A percentile compares a stretch with the other conserved stretches of the same genome.
phyloP scores from a whole-genome alignment of 1,140 invertebrate genomes.

The Apocrypta bakeri region DNA sequence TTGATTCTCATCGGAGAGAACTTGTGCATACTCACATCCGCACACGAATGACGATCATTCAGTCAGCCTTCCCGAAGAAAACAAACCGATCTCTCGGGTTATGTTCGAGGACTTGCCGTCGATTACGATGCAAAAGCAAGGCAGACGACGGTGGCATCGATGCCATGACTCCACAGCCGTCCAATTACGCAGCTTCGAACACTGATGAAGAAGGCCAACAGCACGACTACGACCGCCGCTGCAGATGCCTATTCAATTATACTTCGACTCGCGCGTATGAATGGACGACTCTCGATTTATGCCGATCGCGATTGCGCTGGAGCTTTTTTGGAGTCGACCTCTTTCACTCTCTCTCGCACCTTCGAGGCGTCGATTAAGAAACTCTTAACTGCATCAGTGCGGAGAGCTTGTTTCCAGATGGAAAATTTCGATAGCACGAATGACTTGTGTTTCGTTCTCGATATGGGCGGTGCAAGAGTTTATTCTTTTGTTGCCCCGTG shows the following conservation, averaged over 20 bases:
- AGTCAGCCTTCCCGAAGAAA: neutral
- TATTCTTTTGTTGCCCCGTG: neutral
- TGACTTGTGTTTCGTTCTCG: constrained; percentile 15
- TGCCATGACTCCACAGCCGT: constrained; percentile 36
- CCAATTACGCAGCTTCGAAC: constrained; percentile 39
- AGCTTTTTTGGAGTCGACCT: constrained; percentile 42
- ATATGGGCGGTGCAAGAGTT: neutral
- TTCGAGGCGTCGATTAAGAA: constrained; percentile 34
- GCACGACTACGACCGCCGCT: constrained; percentile 49
- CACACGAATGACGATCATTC: neutral
- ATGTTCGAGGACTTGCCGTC: neutral
- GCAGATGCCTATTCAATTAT: constrained; percentile 58
- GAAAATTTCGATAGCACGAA: constrained; percentile 20
- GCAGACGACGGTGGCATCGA: neutral
- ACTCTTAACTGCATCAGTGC: neutral
- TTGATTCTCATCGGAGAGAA: neutral
- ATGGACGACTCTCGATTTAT: constrained; percentile 34
- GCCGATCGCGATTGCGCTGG: constrained; percentile 30
- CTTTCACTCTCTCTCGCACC: constrained; percentile 15
- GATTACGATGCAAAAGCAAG: neutral
- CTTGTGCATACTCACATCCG: constrained; percentile 11
- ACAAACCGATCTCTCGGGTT: neutral
- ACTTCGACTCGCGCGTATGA: constrained; percentile 49
- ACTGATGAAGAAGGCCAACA: constrained; percentile 31
- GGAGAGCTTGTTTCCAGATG: neutral